Conservation (phyloP, 30 jellyfish, hydroid and myxozoan species). For the Aurelia aurita region DNA sequence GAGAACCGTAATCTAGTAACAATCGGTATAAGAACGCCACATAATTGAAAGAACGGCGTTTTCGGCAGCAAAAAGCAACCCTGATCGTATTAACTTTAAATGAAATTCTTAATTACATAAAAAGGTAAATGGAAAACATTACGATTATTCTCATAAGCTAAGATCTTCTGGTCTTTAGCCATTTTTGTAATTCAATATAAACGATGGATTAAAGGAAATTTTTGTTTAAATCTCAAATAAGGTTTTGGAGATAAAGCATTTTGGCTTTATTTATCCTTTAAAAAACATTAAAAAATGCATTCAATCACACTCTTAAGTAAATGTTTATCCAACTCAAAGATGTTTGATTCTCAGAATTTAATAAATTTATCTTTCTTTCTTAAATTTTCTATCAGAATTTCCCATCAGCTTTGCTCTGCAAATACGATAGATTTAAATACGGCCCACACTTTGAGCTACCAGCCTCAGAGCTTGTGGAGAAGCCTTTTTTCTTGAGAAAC, state of each 20-base stretch:
- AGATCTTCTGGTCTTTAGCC: not conserved
- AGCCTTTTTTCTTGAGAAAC: no score
- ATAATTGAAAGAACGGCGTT: no score
- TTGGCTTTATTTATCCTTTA: not conserved
- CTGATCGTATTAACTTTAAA: not conserved
- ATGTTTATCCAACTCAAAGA: conserved; percentile 5
- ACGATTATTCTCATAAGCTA: conserved; percentile 3
- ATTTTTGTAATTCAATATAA: not conserved
- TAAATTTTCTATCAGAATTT: not conserved
- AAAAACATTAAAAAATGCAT: conserved; percentile 1
- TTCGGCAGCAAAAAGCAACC: no score
- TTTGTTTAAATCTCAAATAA: conserved; percentile 4
- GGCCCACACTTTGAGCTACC: no score
- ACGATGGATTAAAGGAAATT: not conserved
- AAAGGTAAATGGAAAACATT: conserved; percentile 1
- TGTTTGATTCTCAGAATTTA: not conserved
- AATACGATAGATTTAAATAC: no score
- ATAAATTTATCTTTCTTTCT: not conserved
- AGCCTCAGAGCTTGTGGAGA: no score
- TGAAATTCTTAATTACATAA: not conserved
- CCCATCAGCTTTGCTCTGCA: not conserved
- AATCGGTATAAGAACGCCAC: no score
- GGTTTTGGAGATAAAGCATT: not conserved
- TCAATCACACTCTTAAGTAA: not conserved
- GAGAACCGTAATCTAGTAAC: no score